Conservation (phyloP, 1,140 invertebrate genomes). For the Scaptomyza montana region DNA sequence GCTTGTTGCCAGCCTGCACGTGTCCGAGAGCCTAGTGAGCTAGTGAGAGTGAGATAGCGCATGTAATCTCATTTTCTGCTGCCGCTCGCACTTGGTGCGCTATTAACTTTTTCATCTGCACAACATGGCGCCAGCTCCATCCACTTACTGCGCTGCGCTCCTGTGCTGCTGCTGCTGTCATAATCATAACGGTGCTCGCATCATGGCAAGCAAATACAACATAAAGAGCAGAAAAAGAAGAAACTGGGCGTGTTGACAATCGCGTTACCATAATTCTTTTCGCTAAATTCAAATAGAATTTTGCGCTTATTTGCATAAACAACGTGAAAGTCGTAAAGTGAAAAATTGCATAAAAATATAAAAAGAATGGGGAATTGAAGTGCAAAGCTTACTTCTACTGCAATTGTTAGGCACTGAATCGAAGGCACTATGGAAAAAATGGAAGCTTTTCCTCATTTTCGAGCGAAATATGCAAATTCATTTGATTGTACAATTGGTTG, state of each 20-base stretch:
- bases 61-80: background rate
- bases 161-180: constrained; percentile 38
- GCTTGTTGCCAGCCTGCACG: constrained; percentile 44
- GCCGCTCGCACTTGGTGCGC: constrained; percentile 27
- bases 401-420: background rate
- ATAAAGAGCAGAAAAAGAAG: background rate
- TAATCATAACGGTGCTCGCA: constrained; percentile 69
- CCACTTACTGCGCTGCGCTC: background rate
- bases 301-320: constrained; percentile 79
- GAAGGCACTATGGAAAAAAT: constrained; percentile 6
- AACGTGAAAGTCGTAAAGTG: constrained; percentile 78
- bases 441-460: background rate
- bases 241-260: constrained; percentile 63
- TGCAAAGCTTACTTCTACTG: constrained; percentile 29
- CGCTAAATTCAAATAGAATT: constrained; percentile 74
- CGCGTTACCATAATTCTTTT: constrained; percentile 78
- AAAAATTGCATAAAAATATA: constrained; percentile 74
- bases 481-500: background rate
- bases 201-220: constrained; percentile 21
- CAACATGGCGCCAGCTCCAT: constrained; percentile 57
- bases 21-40: constrained; percentile 32
- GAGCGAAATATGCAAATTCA: constrained; percentile 1
- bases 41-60: constrained; percentile 5
- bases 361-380: constrained; percentile 44
- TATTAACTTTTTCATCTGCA: constrained; percentile 59